Evolutionary conservation across 1,140 invertebrate genomes (phyloP), one percentile per base, ranked within the genome.

Genomic region (Drosophila orosa): DNA sequence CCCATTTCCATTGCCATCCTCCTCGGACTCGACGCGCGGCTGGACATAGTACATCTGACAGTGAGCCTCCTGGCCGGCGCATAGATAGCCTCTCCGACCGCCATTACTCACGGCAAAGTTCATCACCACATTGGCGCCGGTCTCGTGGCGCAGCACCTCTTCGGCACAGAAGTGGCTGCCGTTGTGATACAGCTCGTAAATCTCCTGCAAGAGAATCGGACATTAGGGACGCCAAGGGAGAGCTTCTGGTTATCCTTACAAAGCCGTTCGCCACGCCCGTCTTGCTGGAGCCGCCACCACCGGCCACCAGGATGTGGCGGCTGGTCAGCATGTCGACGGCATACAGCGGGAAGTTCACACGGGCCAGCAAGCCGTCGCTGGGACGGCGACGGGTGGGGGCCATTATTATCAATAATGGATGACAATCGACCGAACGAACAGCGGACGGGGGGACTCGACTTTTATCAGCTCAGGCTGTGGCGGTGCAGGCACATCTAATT

Each of bases 191-290:
- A 98, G 90, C 92, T 98, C 97, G 93, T 97, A 98, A 85, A 98
- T 96, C 94, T 98, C 97, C 97, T 98, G 86, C 3, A 74, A 74
- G 13, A 37, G 1, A 27, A 1, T 15, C 3, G 52, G 25, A n/a
- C 17, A 19, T 52, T 19, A 24, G 27, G 22, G 45, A 5, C 17
- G 10, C 0, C 9, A 5, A 48, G 9, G 0, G 25, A 48, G 15
- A 13, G 3, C 10, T 22, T 4, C 5, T 7, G 8, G 27, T 8
- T 94, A 29, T 8, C 94, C 95, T 95, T 93, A 97, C 98, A 94
- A 99, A 98, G 92, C 97, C 97, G 94, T 99, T 99, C 17, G 96
- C 95, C 63, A 99, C 96, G 24, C 98, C 98, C 44, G 98, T 99
- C 93, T 98, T 99, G 19, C 97, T 96, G 17, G 96, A 96, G 50